Percentiles rank a stretch among this genome's conserved stretches.
phyloP scores from a whole-genome alignment of 64 coral and sea anemone genomes.

The Hydrozoanthus tunicans region DNA sequence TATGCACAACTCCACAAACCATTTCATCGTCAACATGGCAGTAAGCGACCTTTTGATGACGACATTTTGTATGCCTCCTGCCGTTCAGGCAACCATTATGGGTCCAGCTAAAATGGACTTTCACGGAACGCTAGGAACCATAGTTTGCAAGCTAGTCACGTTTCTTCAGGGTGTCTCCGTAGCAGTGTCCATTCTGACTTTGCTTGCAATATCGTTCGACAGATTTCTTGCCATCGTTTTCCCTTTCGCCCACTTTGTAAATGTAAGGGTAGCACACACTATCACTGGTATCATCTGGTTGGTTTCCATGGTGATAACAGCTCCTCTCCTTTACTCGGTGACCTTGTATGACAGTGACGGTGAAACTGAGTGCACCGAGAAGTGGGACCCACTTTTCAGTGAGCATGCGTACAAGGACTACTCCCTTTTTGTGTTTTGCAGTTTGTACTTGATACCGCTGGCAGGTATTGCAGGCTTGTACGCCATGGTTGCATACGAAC shows the following conservation, averaged over 20 bases:
- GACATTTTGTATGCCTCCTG: slow-evolving; percentile 32
- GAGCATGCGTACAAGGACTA: slow-evolving; percentile 27
- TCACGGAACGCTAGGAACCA: slow-evolving; percentile 2
- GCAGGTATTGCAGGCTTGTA: slow-evolving; percentile 30
- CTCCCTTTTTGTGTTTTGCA: slow-evolving; percentile 2
- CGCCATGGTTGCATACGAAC: slow-evolving; percentile 1
- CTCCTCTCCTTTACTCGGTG: slow-evolving; percentile 43
- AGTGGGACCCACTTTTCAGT: slow-evolving; percentile 33
- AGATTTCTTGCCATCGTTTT: slow-evolving; percentile 39
- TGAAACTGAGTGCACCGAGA: background rate
- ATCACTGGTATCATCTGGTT: slow-evolving; percentile 33
- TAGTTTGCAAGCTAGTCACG: slow-evolving; percentile 45
- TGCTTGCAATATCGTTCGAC: slow-evolving; percentile 33
- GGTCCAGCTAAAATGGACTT: slow-evolving; percentile 43
- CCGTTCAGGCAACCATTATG: slow-evolving; percentile 12
- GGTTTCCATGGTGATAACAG: slow-evolving; percentile 49
- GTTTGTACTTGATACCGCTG: slow-evolving; percentile 42
- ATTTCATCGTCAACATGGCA: slow-evolving; percentile 53
- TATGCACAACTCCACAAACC: slow-evolving; percentile 48
- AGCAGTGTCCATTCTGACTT: slow-evolving; percentile 17
- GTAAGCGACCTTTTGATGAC: slow-evolving; percentile 41
- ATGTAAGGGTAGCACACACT: slow-evolving; percentile 27
- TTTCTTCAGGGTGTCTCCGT: slow-evolving; percentile 42
- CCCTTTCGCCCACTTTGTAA: slow-evolving; percentile 37
- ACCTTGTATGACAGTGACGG: slow-evolving; percentile 26